Evolutionary conservation across 1,140 invertebrate genomes (phyloP).

Genomic region (Solenopsis invicta): DNA sequence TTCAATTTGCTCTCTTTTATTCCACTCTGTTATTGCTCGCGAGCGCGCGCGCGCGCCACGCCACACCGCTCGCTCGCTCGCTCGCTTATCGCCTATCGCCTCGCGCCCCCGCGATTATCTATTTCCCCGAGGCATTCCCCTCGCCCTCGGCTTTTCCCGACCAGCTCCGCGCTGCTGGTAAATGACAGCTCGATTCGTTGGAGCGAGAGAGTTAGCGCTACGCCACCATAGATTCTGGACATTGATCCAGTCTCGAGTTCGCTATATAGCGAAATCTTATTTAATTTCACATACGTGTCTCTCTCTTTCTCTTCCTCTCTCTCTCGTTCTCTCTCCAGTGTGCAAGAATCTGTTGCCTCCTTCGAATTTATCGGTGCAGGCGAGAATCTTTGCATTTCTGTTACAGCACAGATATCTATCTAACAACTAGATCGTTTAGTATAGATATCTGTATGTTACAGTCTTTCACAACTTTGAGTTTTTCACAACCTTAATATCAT

Average conservation of each 20-base stretch:
- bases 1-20: slow-evolving; percentile 13
- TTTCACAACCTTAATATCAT: not conserved
- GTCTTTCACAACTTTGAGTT: not conserved
- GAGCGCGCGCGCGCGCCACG: not conserved
- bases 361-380: not conserved
- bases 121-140: not conserved
- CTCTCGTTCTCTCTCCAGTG: not conserved
- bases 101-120: not conserved
- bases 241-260: slow-evolving; percentile 70
- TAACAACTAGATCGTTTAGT: no score
- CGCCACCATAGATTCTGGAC: slow-evolving; percentile 67
- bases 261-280: slow-evolving; percentile 70
- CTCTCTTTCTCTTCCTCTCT: no score
- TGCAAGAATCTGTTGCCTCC: not conserved
- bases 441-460: no score
- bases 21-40: not conserved
- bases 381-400: not conserved
- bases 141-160: not conserved
- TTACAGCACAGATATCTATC: no score
- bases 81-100: slow-evolving; percentile 10
- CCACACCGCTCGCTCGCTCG: not conserved
- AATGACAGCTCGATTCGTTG: not conserved
- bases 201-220: slow-evolving; percentile 53
- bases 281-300: slow-evolving; percentile 61
- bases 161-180: not conserved